A percentile compares a stretch with the other conserved stretches of the same genome.
Evolutionary conservation across 2,113 vertebrate species (phyloP).

Genomic region (Strix uralensis): DNA sequence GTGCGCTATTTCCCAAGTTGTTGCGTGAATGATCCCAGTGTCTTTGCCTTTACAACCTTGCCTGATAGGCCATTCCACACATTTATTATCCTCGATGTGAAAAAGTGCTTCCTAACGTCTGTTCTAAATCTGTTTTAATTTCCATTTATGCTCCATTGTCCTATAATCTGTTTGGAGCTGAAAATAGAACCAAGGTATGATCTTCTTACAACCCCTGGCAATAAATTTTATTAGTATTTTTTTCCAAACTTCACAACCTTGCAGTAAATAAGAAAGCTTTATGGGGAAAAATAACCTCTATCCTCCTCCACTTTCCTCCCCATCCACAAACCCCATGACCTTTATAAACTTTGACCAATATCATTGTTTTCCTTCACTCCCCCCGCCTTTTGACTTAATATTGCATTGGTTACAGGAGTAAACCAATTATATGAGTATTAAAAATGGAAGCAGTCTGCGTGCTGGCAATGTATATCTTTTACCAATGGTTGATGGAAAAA

Average conservation of each 20-base stretch:
- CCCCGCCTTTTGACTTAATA: conserved; percentile 22
- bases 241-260: conserved; percentile 60
- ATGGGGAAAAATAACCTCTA: conserved; percentile 51
- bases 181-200: conserved; percentile 68
- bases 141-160: conserved; percentile 69
- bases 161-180: conserved; percentile 64
- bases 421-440: conserved; percentile 70
- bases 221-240: conserved; percentile 68
- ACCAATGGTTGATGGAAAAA: conserved; percentile 67
- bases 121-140: conserved; percentile 70
- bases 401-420: conserved; percentile 65
- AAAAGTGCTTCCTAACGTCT: conserved; percentile 58
- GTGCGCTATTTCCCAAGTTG: conserved; percentile 17
- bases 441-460: conserved; percentile 62
- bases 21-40: conserved; percentile 33
- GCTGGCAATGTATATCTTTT: conserved; percentile 61
- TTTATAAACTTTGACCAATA: conserved; percentile 46
- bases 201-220: conserved; percentile 60
- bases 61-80: conserved; percentile 54
- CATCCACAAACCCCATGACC: conserved; percentile 28
- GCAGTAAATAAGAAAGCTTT: conserved; percentile 64
- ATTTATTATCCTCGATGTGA: conserved; percentile 61
- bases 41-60: conserved; percentile 58
- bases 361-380: background rate
- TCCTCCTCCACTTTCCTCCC: conserved; percentile 26